Evolutionary conservation across 23 tunicate species (phyloP), one percentile per base, ranked within the genome.

Genomic region (Diplosoma virens): DNA sequence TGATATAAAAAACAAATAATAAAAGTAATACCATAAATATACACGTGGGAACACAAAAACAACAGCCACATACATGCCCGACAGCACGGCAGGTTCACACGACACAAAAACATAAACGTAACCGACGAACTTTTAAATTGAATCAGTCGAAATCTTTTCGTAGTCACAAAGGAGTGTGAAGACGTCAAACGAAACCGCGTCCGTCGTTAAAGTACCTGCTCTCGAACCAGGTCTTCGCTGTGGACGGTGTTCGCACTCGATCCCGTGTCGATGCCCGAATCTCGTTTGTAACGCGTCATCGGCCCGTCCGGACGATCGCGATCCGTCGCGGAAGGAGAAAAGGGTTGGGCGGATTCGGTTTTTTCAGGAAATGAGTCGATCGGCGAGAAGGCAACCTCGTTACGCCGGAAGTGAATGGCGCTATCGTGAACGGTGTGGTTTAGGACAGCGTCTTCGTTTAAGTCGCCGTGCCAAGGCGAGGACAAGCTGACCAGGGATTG

Each of bases 201-300:
- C n/a, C n/a, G n/a, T n/a, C n/a, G n/a, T n/a, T n/a, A n/a, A n/a
- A 9, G 9, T 61, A 61, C 69, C 69, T 61, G 69, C 4, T 61
- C 69, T 61, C n/a, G 28, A 14, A 21, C 27, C 52, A 48, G n/a
- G 18, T 79, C 83, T 7, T 66, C 84, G 34, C 76, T 68, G 22
- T 80, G 84, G 22, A 59, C 55, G 4, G 81, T 76, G 56, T 76
- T 76, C 30, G 33, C 54, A 33, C 76, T 80, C 9, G 76, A 67
- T 3, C 84, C 76, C 9, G 84, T 80, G 32, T 80, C 84, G 27
- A 80, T 67, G 31, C 84, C 84, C 41, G 84, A 80, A 28, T 80
- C 84, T 9, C 48, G 66, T 61, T 61, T 61, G 25, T 20, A 11
- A n/a, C 30, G n/a, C n/a, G n/a, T n/a, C n/a, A 59, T 34, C 14